A percentile compares a stretch with the other conserved stretches of the same genome.
Conservation (phyloP, 2,888 invertebrate species). For the Auanema freiburgensis region DNA sequence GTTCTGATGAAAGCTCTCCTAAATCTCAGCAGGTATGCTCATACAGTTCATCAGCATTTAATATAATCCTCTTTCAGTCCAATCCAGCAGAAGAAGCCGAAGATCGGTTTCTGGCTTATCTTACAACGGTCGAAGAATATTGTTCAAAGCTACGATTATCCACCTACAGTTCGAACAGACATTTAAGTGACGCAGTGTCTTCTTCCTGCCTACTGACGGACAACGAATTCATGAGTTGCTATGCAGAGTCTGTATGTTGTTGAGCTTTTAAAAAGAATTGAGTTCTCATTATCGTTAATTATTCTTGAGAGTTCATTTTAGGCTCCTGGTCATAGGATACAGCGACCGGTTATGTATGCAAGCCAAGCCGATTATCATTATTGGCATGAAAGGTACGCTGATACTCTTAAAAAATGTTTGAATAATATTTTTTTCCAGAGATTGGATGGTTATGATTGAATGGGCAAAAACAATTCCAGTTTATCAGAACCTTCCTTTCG, state of each 20-base stretch:
- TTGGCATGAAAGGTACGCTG: slow-evolving; percentile 58
- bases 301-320: slow-evolving; percentile 16
- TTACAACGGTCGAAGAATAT: slow-evolving; percentile 19
- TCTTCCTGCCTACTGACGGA: slow-evolving; percentile 35
- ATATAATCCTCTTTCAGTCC: not conserved
- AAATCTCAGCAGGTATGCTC: slow-evolving; percentile 14
- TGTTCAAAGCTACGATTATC: slow-evolving; percentile 34
- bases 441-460: slow-evolving; percentile 62
- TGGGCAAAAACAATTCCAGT: slow-evolving; percentile 62
- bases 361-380: slow-evolving; percentile 53
- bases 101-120: slow-evolving; percentile 20
- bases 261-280: slow-evolving; percentile 13
- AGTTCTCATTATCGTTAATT: slow-evolving; percentile 3
- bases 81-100: slow-evolving; percentile 20
- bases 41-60: not conserved
- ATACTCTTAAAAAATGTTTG: slow-evolving; percentile 4
- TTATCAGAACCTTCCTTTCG: slow-evolving; percentile 45
- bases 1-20: slow-evolving; percentile 40
- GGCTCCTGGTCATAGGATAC: slow-evolving; percentile 24
- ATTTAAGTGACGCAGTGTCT: slow-evolving; percentile 36
- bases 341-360: slow-evolving; percentile 39
- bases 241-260: slow-evolving; percentile 19
- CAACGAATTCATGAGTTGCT: slow-evolving; percentile 31
- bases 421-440: slow-evolving; percentile 14
- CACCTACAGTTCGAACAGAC: slow-evolving; percentile 27